Evolutionary conservation across 35 echinoderm and acorn worm genomes (phyloP).

Genomic region (Stichopus chloronotus): DNA sequence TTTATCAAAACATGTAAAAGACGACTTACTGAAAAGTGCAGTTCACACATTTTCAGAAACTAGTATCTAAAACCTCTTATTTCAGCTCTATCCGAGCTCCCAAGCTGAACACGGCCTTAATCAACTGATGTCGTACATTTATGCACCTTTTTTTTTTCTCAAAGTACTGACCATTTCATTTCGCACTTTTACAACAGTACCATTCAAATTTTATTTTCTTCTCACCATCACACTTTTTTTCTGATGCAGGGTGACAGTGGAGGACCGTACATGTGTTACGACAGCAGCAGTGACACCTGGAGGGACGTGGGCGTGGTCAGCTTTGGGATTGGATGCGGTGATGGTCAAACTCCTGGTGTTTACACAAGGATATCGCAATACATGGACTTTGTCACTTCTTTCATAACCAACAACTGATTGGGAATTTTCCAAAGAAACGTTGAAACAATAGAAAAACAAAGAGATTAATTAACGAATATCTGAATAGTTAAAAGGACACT

Average conservation of each 20-base stretch:
- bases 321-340: conserved; percentile 38
- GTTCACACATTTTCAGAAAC: too few species aligned
- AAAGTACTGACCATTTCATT: too few species aligned
- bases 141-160: neutral
- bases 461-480: too few species aligned
- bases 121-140: neutral
- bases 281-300: conserved; percentile 12
- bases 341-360: neutral
- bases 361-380: conserved; percentile 47
- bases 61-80: too few species aligned
- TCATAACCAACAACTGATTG: conserved; percentile 9
- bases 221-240: neutral
- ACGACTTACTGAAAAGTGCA: too few species aligned
- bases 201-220: neutral
- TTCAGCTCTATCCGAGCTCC: too few species aligned
- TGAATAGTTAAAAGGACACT: too few species aligned
- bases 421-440: too few species aligned
- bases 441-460: too few species aligned
- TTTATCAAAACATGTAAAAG: too few species aligned
- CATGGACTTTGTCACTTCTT: conserved; percentile 23
- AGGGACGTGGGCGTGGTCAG: conserved; percentile 43
- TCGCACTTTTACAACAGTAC: neutral
- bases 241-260: conserved; percentile 51
- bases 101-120: too few species aligned
- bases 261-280: conserved; percentile 45